A percentile compares a stretch with the other conserved stretches of the same genome.
Evolutionary conservation across 2,888 invertebrate genomes (phyloP).

Genomic region (Sisyra nigra): DNA sequence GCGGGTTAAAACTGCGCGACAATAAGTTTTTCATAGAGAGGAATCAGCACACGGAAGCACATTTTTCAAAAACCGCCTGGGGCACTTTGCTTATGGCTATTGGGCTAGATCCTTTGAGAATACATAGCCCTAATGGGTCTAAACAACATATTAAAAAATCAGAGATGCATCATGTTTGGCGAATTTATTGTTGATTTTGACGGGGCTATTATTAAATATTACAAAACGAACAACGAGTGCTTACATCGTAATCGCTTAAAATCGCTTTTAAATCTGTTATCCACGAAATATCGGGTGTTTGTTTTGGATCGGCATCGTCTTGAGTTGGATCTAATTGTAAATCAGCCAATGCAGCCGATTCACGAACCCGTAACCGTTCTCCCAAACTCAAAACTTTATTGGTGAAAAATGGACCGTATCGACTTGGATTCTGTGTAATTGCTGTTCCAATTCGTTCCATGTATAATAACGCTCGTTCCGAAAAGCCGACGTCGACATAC

Average conservation of each 20-base stretch:
- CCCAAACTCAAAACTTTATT: slow-evolving; percentile 32
- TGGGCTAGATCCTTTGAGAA: no score
- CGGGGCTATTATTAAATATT: not conserved
- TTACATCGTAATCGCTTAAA: slow-evolving; percentile 27
- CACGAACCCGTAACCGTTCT: slow-evolving; percentile 26
- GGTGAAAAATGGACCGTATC: slow-evolving; percentile 33
- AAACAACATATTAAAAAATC: no score
- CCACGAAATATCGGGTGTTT: slow-evolving; percentile 37
- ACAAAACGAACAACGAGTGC: slow-evolving; percentile 12
- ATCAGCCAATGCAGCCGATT: slow-evolving; percentile 22
- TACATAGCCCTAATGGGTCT: no score
- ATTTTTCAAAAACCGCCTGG: no score
- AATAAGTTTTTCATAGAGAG: no score
- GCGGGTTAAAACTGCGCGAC: no score
- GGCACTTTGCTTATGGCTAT: no score
- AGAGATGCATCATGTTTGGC: no score
- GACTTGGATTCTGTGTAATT: slow-evolving; percentile 38
- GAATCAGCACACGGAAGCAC: no score
- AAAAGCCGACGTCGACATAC: slow-evolving; percentile 60
- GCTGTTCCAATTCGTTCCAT: slow-evolving; percentile 61
- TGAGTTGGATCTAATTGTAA: slow-evolving; percentile 19
- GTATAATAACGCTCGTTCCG: slow-evolving; percentile 69
- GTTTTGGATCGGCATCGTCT: slow-evolving; percentile 17
- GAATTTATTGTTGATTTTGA: no score
- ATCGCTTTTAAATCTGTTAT: slow-evolving; percentile 32